Evolutionary conservation across 2,888 invertebrate genomes (phyloP), one percentile per base, ranked within the genome.

Genomic region (Amphipoea lucens): DNA sequence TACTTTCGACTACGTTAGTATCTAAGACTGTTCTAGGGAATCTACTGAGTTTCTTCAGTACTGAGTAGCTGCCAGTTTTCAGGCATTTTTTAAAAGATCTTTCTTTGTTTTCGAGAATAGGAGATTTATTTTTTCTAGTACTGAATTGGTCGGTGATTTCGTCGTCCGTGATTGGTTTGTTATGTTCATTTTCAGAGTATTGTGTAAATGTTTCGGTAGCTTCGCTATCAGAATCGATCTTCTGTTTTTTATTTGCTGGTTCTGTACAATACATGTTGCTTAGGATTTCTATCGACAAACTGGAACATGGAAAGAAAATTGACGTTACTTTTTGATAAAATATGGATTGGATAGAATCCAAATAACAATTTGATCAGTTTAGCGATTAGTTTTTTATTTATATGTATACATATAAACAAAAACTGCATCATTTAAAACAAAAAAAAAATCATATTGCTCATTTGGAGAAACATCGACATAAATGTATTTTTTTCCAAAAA

Each of bases 1-100:
- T 97, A 89, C 98, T 98, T 88, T 97, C 97, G 6, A 98, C 97
- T n/a, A 97, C 92, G 90, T 95, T 94, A 74, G 93, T 91, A 76
- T 94, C 94, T 76, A 96, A 84, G 2, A 96, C 89, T 1, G 97
- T 97, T 87, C 96, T 93, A 76, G 97, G 96, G 82, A 97, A 97
- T 85, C 95, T 95, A 87, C 97, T 97, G 3, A 97, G 89, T 91
- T 94, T 95, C 89, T 96, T 97, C 2, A 97, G 85, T 2, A 95
- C 91, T 0, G 94, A 91, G 79, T 94, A 94, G 12, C 94, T 94
- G 54, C 94, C 93, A 17, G 90, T 93, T 84, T 88, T 92, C 0
- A 95, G 75, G 45, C 90, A 89, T 90, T 96, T 97, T 74, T 90
- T 95, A 79, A 92, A 96, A 0, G 95, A 96, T 81, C 95, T 91